Percentiles rank a stretch among this genome's conserved stretches.
These are phyloP conservation scores for Philaenus spumarius DNA, from an alignment of 1,140 invertebrate species.

Conservation along the genomic window DNA sequence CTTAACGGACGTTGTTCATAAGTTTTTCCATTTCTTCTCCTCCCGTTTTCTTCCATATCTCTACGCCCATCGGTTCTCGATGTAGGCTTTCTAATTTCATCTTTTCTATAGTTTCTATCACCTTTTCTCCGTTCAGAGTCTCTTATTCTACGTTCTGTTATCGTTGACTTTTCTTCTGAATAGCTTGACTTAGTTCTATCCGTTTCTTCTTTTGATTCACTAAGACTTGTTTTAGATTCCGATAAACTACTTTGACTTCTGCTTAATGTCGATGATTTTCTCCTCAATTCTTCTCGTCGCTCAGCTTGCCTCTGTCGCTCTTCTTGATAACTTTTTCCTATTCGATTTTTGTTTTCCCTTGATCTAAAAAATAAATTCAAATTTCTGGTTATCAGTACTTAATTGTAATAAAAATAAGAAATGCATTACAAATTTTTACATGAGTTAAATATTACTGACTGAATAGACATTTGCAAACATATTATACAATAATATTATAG, in stretches of 20 bases:
- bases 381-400: too few relatives aligned
- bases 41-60: constrained; percentile 11
- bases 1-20: constrained; percentile 2
- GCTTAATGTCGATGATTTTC: constrained; percentile 18
- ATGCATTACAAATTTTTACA: too few relatives aligned
- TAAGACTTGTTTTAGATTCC: constrained; percentile 7
- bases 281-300: constrained; percentile 24
- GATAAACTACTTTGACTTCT: constrained; percentile 3
- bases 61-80: constrained; percentile 9
- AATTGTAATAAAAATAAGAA: too few relatives aligned
- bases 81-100: not conserved
- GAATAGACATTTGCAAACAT: too few relatives aligned
- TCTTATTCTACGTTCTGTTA: not conserved
- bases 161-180: not conserved
- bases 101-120: constrained; percentile 11
- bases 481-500: too few relatives aligned
- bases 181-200: constrained; percentile 1
- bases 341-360: constrained; percentile 25
- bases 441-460: too few relatives aligned
- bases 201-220: constrained; percentile 3
- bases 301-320: constrained; percentile 24
- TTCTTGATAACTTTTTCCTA: constrained; percentile 28
- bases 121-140: not conserved
- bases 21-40: constrained; percentile 7
- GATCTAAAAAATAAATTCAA: constrained; percentile 24